Percentiles rank a stretch among this genome's conserved stretches.
Evolutionary conservation across 1,140 invertebrate genomes (phyloP).

Genomic region (Euborellia annulipes): DNA sequence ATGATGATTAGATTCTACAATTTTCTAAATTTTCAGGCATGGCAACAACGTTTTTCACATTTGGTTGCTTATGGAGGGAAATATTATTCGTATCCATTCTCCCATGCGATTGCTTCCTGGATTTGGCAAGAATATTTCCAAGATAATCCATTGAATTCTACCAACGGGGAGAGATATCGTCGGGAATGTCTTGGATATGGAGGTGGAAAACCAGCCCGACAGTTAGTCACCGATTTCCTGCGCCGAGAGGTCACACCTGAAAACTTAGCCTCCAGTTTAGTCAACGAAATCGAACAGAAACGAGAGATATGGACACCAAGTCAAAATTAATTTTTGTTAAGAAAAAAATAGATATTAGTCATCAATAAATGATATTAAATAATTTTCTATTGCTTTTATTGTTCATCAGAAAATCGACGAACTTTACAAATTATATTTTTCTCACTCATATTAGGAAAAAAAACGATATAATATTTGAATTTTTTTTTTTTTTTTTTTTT

Average conservation of each 20-base stretch:
- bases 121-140: slow-evolving; percentile 87
- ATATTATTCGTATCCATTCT: slow-evolving; percentile 95
- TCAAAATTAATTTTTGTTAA: too few relatives aligned
- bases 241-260: slow-evolving; percentile 45
- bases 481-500: too few relatives aligned
- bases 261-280: slow-evolving; percentile 31
- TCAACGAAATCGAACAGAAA: slow-evolving; percentile 28
- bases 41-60: slow-evolving; percentile 93
- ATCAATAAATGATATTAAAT: not conserved
- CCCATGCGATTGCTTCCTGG: slow-evolving; percentile 77
- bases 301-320: not conserved
- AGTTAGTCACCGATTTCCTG: slow-evolving; percentile 57
- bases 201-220: slow-evolving; percentile 64
- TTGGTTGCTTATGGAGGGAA: slow-evolving; percentile 95
- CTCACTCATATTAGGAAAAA: too few relatives aligned
- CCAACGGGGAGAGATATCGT: slow-evolving; percentile 60
- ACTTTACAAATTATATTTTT: too few relatives aligned
- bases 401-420: slow-evolving; percentile 5
- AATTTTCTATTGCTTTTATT: slow-evolving; percentile 15
- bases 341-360: too few relatives aligned
- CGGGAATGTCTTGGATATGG: slow-evolving; percentile 67
- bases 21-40: slow-evolving; percentile 51
- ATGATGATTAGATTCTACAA: too few relatives aligned
- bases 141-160: slow-evolving; percentile 60
- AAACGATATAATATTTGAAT: too few relatives aligned